These are phyloP conservation scores for Limnodromus scolopaceus DNA, from an alignment of 2,797 vertebrate genomes.

Conservation along the genomic window DNA sequence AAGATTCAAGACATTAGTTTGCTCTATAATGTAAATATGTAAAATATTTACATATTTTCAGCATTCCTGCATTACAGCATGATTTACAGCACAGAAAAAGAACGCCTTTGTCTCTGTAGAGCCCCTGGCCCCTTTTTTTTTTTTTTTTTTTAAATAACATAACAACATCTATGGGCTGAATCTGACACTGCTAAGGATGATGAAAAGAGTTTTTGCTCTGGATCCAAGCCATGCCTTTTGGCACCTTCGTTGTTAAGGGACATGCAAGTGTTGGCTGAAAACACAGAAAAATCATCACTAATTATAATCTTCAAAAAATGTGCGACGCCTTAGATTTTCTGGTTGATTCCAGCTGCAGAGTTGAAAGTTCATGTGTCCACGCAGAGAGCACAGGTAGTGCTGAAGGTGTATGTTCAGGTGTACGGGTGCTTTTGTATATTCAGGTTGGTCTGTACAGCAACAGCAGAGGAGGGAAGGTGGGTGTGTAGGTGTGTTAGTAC, in stretches of 20 bases:
- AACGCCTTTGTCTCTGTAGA: neutral
- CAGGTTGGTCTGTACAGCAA: neutral
- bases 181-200: neutral
- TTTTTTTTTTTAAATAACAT: neutral
- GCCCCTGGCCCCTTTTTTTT: neutral
- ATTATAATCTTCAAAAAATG: neutral
- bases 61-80: neutral
- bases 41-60: neutral
- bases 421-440: neutral
- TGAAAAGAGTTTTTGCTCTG: neutral
- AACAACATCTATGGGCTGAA: neutral
- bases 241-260: neutral
- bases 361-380: neutral
- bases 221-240: neutral
- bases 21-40: neutral
- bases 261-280: neutral
- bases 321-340: neutral
- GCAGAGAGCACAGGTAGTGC: neutral
- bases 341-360: neutral
- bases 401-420: neutral
- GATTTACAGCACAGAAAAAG: neutral
- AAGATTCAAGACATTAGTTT: neutral
- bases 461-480: neutral
- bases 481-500: rapidly evolving
- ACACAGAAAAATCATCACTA: neutral